Percentiles rank a stretch among this genome's conserved stretches.
Conservation (phyloP, 2,797 vertebrate species). For the Amblyraja radiata region DNA sequence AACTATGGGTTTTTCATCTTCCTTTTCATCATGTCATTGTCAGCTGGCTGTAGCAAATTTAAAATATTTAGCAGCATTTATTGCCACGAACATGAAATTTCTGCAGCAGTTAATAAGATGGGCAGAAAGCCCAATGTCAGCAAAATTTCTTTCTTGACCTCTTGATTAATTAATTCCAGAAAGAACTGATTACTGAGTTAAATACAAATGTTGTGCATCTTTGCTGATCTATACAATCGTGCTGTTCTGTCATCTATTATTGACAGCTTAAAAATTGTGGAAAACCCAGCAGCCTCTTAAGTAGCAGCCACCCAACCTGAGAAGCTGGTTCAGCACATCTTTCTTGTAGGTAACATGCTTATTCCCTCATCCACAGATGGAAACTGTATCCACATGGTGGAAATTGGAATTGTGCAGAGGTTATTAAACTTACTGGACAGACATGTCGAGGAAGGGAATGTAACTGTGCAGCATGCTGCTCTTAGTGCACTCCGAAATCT, state of each 20-base stretch:
- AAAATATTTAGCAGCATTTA: neutral
- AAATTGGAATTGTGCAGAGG: constrained; percentile 89
- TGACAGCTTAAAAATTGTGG: neutral
- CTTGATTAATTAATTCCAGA: neutral
- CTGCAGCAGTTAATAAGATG: neutral
- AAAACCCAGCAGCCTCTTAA: neutral
- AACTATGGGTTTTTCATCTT: neutral
- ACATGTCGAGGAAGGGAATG: constrained; percentile 90
- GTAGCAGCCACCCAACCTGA: neutral
- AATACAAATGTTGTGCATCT: neutral
- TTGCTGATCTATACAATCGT: neutral
- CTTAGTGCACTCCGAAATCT: constrained; percentile 90
- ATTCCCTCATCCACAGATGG: constrained; percentile 64
- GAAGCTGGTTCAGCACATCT: neutral
- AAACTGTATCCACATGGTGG: constrained; percentile 98
- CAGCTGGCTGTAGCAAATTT: neutral
- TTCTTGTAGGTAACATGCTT: neutral
- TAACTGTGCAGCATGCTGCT: constrained; percentile 91
- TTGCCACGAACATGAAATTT: neutral
- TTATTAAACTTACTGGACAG: constrained; percentile 86
- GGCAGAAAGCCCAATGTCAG: neutral
- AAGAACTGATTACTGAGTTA: neutral
- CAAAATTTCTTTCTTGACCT: neutral
- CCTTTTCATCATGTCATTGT: neutral
- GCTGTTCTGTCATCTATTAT: neutral